Percentiles rank a stretch among this genome's conserved stretches.
These are phyloP conservation scores for Symphodus melops DNA, from an alignment of 2,113 vertebrate genomes.

Conservation along the genomic window DNA sequence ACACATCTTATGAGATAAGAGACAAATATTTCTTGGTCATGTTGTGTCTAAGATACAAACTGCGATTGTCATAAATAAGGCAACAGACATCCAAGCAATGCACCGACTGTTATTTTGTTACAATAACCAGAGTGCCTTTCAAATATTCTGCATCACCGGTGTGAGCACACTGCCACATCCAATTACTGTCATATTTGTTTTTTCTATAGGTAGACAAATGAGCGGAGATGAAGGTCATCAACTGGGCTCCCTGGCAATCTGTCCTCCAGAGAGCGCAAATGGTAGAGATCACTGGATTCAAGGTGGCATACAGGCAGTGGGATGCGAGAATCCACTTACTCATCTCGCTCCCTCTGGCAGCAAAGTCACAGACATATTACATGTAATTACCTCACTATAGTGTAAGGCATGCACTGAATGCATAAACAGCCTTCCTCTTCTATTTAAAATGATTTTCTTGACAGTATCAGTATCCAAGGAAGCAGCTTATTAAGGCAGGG, in stretches of 20 bases:
- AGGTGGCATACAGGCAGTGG: constrained; percentile 47
- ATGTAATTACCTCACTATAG: constrained; percentile 61
- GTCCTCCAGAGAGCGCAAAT: constrained; percentile 32
- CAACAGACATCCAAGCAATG: background rate
- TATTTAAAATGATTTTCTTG: constrained; percentile 28
- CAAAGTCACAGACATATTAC: constrained; percentile 50
- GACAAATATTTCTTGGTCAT: background rate
- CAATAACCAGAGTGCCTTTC: constrained; percentile 13
- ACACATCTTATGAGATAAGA: background rate
- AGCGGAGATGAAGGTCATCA: constrained; percentile 55
- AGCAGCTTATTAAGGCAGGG: constrained; percentile 29
- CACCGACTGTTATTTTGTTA: constrained; percentile 6
- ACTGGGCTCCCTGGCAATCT: constrained; percentile 35
- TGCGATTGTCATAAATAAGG: background rate
- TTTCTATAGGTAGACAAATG: constrained; percentile 50
- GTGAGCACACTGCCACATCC: constrained; percentile 32
- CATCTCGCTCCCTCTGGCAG: constrained; percentile 38
- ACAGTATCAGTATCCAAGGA: constrained; percentile 21
- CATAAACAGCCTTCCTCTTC: constrained; percentile 30
- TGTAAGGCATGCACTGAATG: constrained; percentile 43
- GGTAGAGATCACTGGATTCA: constrained; percentile 31
- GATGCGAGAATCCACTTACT: constrained; percentile 10
- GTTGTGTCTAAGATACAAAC: background rate
- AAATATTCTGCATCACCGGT: constrained; percentile 27
- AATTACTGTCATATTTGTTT: constrained; percentile 54